Conservation (phyloP, 1,140 invertebrate genomes). For the Pararge aegeria region DNA sequence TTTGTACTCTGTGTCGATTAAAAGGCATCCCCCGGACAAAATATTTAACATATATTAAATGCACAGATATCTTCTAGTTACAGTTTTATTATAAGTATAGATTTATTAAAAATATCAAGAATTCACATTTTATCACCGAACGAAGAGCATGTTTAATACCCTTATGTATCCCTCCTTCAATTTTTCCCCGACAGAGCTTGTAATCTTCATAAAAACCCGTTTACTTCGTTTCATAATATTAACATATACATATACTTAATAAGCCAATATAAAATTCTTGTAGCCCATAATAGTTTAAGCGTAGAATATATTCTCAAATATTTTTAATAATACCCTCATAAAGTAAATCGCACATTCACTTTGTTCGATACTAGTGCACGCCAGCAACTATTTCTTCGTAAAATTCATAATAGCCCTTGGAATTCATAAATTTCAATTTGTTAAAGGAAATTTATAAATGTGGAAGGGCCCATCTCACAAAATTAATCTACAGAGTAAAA, state of each 20-base stretch:
- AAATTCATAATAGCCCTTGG: neutral
- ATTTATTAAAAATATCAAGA: too few species aligned
- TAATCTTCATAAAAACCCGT: neutral
- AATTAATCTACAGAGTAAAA: too few species aligned
- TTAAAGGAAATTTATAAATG: too few species aligned
- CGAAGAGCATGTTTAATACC: too few species aligned
- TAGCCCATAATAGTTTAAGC: neutral
- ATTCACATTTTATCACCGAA: too few species aligned
- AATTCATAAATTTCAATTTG: neutral
- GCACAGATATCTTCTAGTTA: too few species aligned
- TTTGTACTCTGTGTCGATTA: too few species aligned
- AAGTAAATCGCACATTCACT: neutral
- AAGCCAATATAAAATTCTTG: neutral
- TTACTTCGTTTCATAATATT: neutral
- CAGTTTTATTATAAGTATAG: too few species aligned
- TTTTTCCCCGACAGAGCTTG: neutral
- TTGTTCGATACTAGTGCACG: neutral
- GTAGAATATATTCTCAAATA: neutral
- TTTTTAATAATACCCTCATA: neutral
- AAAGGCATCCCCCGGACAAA: too few species aligned
- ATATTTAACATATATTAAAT: too few species aligned
- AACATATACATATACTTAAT: neutral
- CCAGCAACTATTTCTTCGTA: neutral
- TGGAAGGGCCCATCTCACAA: too few species aligned
- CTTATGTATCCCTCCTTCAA: neutral